Evolutionary conservation across 1,140 invertebrate genomes (phyloP).

Genomic region (Drosophila leontia): DNA sequence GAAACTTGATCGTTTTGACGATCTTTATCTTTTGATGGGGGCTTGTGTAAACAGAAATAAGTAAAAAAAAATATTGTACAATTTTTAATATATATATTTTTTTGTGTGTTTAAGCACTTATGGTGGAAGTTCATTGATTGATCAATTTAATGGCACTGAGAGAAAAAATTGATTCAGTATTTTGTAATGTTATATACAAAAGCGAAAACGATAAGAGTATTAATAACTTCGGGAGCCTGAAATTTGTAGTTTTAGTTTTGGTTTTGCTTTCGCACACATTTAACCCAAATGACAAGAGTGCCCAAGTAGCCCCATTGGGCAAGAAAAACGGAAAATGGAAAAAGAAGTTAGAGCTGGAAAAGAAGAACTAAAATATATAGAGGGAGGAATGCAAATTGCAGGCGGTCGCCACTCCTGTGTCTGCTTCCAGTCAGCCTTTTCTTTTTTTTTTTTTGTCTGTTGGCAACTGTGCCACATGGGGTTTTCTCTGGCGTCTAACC

Average conservation of each 20-base stretch:
- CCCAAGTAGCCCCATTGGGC: conserved; percentile 51
- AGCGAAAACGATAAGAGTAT: background rate
- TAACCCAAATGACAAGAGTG: conserved; percentile 60
- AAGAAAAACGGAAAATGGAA: conserved; percentile 22
- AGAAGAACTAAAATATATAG: conserved; percentile 33
- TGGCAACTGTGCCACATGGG: conserved; percentile 59
- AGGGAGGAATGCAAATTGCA: conserved; percentile 48
- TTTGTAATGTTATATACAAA: too few species aligned
- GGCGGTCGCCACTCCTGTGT: conserved; percentile 39
- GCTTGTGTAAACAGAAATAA: background rate
- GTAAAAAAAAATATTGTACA: background rate
- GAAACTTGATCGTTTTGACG: conserved; percentile 6
- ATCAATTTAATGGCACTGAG: background rate
- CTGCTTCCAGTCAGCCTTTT: conserved; percentile 8
- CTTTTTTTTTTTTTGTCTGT: conserved; percentile 17
- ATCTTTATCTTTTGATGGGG: background rate
- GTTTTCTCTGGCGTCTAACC: conserved; percentile 33
- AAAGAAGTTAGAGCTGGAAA: conserved; percentile 26
- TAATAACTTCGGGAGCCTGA: background rate
- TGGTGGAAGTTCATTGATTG: background rate
- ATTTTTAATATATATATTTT: background rate
- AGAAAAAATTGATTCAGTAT: background rate
- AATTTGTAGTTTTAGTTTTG: conserved; percentile 2
- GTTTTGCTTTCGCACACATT: conserved; percentile 21
- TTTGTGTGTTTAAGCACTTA: background rate